These are phyloP conservation scores for Chelmon rostratus DNA, from an alignment of 2,797 vertebrate genomes.

Conservation along the genomic window DNA sequence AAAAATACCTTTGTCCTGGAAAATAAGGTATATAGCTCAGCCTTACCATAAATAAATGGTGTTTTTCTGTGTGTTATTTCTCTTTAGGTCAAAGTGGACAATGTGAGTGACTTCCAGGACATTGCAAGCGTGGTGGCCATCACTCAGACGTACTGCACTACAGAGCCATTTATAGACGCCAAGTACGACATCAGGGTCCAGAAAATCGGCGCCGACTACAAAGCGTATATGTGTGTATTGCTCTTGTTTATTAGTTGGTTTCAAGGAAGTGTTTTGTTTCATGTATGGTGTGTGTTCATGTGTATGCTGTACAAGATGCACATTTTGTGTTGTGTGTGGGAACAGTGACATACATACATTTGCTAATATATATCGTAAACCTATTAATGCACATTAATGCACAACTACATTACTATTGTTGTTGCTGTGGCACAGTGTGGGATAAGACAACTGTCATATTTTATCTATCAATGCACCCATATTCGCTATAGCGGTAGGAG, in stretches of 20 bases:
- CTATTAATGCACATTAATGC: too few species aligned
- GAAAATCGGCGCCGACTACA: conserved; percentile 98
- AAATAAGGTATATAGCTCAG: background rate
- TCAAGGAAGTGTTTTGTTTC: too few species aligned
- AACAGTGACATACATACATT: too few species aligned
- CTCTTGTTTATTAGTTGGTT: background rate
- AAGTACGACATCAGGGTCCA: conserved; percentile 99
- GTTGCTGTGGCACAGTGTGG: too few species aligned
- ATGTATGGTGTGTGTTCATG: background rate
- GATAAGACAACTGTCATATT: too few species aligned
- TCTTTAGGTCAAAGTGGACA: conserved; percentile 96
- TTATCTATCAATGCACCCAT: too few species aligned
- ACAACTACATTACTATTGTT: too few species aligned
- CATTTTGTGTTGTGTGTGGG: background rate
- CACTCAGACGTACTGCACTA: conserved; percentile 98
- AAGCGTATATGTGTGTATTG: conserved; percentile 94
- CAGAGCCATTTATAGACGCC: conserved; percentile 96
- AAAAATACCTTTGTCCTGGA: background rate
- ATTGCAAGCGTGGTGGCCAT: conserved; percentile 99
- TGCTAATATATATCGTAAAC: too few species aligned
- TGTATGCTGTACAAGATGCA: background rate
- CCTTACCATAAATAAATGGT: background rate
- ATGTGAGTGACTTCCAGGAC: conserved; percentile 99
- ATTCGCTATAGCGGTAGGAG: too few species aligned
- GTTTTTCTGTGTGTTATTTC: conserved; percentile 13